Conservation (phyloP, 1,140 invertebrate species). For the Lordiphosa mommai region DNA sequence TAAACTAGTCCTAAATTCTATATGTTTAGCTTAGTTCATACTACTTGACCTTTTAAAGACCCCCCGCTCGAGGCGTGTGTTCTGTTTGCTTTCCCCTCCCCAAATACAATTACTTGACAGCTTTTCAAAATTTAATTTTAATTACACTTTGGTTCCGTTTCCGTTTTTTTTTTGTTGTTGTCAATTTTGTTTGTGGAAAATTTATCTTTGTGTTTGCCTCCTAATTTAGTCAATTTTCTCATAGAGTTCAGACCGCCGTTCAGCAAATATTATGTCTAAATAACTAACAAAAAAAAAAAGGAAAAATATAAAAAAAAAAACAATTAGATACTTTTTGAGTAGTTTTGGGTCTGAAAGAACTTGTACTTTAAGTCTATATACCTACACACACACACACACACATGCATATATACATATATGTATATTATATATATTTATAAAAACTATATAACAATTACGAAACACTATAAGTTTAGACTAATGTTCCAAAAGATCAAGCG, state of each 20-base stretch:
- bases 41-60: no score
- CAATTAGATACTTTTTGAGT: constrained; percentile 21
- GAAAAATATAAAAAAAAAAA: not conserved
- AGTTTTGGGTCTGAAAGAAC: constrained; percentile 42
- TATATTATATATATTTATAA: constrained; percentile 38
- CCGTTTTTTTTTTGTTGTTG: constrained; percentile 6
- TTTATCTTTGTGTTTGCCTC: constrained; percentile 24
- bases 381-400: constrained; percentile 2
- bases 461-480: constrained; percentile 42
- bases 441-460: constrained; percentile 17
- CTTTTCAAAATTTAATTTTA: constrained; percentile 10
- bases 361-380: constrained; percentile 57
- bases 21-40: no score
- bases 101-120: constrained; percentile 21
- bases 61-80: not conserved
- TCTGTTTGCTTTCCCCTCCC: not conserved
- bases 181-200: constrained; percentile 20
- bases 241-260: constrained; percentile 28
- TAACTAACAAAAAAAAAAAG: not conserved
- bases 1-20: no score
- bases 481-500: constrained; percentile 62
- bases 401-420: constrained; percentile 18
- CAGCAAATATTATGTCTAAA: constrained; percentile 5
- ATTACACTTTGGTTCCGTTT: not conserved
- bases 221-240: constrained; percentile 44